Evolutionary conservation across 2,113 vertebrate genomes (phyloP).

Genomic region (Hymenochirus boettgeri): DNA sequence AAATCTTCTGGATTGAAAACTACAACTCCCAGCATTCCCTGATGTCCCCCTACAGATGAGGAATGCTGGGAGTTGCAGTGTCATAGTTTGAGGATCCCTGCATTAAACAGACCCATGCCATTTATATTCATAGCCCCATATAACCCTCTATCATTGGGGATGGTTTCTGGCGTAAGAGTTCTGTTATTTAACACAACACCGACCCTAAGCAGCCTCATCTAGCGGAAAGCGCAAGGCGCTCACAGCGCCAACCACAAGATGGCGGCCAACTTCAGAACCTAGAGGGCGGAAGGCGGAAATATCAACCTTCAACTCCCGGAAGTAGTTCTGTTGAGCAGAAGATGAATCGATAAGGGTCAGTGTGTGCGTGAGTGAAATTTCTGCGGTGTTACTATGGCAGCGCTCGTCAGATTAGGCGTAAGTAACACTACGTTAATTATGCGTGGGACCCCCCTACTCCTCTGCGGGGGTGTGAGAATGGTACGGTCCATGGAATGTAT

Average conservation of each 20-base stretch:
- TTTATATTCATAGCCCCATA: too few species aligned
- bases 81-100: too few species aligned
- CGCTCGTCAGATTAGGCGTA: conserved; percentile 35
- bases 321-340: conserved; percentile 17
- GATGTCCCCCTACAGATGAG: too few species aligned
- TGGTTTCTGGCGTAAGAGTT: too few species aligned
- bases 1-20: too few species aligned
- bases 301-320: conserved; percentile 1
- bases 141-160: too few species aligned
- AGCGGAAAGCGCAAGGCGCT: too few species aligned
- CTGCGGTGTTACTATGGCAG: conserved; percentile 24
- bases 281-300: conserved; percentile 11
- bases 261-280: not conserved
- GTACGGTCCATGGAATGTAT: conserved; percentile 11
- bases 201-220: too few species aligned
- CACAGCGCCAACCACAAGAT: conserved; percentile 25
- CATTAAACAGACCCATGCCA: too few species aligned
- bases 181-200: too few species aligned
- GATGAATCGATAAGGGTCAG: not conserved
- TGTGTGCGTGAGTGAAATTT: conserved; percentile 6
- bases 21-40: too few species aligned
- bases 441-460: not conserved
- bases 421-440: not conserved
- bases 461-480: not conserved
- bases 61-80: too few species aligned